Base-by-base conservation (phyloP, 1,140 invertebrate genomes). In the Megalonaias nervosa region DNA sequence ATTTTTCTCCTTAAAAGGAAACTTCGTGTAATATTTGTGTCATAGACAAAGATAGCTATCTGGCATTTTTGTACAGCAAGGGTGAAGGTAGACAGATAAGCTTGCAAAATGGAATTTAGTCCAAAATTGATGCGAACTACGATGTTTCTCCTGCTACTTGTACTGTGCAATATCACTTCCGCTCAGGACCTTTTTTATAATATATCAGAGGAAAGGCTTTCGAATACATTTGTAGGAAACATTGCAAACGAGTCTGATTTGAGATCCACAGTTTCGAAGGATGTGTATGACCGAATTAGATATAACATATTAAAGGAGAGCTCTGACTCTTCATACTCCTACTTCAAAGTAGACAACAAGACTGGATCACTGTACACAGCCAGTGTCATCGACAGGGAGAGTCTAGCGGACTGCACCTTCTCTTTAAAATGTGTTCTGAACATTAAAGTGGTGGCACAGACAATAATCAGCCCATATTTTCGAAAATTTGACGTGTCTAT, bases 401-500 rank as follows among this genome's bases (percentile, higher is more conserved):
- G 67, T 23, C n/a, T 84, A 2, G 21, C 75, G 31, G 64, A 79
- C 58, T 84, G 83, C 80, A 77, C 74, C 26, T 84, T 82, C 69
- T 76, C 75, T 60, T 64, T 60, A 11, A 78, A 60, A 57, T 87
- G 86, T 82, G 74, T 81, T n/a, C 67, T 87, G 17, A 38, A 72
- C 0, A 71, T 87, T 17, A 83, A 82, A 21, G 66, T 84, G 17
- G 81, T 83, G 5, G 86, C 84, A 11, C 81, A 85, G 60, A 82
- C 84, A 23, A 78, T 77, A n/a, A 72, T 81, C 12, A 81, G 84
- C 23, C 79, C 83, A 16, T 87, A 84, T 64, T 87, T 85, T 66
- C 66, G 77, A 59, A 87, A 81, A 58, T 75, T 67, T 93, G 93
- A 84, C 66, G 93, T 98, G 4, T 91, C 92, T 26, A 92, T 98